Conservation (phyloP, 2,113 vertebrate species). For the Bucco capensis region DNA sequence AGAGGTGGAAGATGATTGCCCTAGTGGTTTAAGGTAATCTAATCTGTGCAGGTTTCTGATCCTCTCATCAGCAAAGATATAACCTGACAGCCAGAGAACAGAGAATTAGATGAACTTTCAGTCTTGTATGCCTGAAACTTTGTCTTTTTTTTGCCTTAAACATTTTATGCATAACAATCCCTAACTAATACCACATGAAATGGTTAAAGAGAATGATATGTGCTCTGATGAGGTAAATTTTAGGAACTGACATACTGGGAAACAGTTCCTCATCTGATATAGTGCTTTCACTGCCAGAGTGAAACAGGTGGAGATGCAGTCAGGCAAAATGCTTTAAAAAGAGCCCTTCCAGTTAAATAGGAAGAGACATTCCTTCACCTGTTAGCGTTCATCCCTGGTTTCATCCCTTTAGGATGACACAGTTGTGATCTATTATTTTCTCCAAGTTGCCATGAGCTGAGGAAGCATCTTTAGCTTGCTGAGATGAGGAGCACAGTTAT, state of each 20-base stretch:
- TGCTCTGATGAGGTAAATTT: background rate
- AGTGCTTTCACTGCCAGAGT: background rate
- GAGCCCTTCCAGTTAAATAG: background rate
- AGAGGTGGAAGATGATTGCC: background rate
- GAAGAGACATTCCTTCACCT: background rate
- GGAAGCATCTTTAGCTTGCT: background rate
- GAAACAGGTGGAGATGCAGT: background rate
- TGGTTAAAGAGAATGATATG: background rate
- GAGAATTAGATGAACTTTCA: background rate
- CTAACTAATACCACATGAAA: background rate
- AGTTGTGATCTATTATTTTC: background rate
- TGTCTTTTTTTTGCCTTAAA: background rate
- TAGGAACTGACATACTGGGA: background rate
- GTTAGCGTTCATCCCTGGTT: background rate
- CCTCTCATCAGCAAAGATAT: background rate
- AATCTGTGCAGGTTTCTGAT: background rate
- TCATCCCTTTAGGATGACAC: background rate
- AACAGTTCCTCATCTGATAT: background rate
- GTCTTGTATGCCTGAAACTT: background rate
- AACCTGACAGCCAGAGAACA: background rate
- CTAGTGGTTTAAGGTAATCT: background rate
- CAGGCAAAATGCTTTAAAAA: background rate
- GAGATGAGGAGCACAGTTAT: background rate
- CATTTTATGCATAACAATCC: background rate
- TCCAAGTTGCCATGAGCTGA: background rate